Conservation (phyloP, 1,140 invertebrate genomes). For the Druon quercuslanigerum region DNA sequence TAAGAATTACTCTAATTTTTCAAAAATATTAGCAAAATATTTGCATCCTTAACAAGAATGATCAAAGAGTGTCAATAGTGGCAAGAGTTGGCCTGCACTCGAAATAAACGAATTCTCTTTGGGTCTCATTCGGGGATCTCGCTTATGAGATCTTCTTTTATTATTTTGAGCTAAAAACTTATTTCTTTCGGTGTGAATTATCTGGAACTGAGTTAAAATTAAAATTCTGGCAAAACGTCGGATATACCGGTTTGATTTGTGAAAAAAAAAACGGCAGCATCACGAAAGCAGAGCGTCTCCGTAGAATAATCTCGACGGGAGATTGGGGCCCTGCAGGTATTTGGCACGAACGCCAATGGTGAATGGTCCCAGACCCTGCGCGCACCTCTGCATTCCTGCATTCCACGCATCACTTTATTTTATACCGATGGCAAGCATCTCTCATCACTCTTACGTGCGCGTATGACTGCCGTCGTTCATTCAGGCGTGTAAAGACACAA, state of each 20-base stretch:
- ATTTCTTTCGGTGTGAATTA: background rate
- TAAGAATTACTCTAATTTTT: no score
- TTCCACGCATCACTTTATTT: constrained; percentile 60
- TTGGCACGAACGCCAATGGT: constrained; percentile 46
- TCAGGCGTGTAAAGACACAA: background rate
- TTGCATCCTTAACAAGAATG: no score
- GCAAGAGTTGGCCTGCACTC: no score
- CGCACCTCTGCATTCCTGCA: constrained; percentile 60
- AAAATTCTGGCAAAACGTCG: constrained; percentile 10
- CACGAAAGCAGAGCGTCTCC: constrained; percentile 29
- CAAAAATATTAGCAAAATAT: no score
- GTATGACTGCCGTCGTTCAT: background rate
- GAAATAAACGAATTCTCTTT: no score
- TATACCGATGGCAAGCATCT: constrained; percentile 18
- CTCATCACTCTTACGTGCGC: background rate
- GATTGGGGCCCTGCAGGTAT: constrained; percentile 48
- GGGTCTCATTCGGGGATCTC: no score
- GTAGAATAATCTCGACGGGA: constrained; percentile 41
- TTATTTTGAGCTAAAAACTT: no score
- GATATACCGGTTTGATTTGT: constrained; percentile 25
- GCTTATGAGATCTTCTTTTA: no score
- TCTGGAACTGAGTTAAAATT: background rate
- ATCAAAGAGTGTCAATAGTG: no score
- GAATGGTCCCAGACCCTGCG: constrained; percentile 36
- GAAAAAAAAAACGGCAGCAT: constrained; percentile 23